Evolutionary conservation across 1,140 invertebrate species (phyloP), one percentile per base, ranked within the genome.

Genomic region (Sinella curviseta): DNA sequence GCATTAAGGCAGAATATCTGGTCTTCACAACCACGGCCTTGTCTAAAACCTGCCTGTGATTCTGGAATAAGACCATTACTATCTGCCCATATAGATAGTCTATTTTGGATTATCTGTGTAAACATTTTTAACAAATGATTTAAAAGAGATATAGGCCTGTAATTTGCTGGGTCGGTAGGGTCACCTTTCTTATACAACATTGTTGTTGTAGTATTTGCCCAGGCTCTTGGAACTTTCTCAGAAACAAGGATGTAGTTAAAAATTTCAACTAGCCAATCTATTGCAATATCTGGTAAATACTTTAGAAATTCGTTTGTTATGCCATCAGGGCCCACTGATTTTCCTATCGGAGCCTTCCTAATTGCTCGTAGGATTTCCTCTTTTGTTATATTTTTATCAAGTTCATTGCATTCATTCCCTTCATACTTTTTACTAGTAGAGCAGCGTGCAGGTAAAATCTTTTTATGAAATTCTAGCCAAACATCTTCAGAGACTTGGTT

Each of bases 151-250:
- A 80, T 80, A n/a, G 79, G 79, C 36, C 79, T 1, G 39, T 80
- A 80, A 48, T 80, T 80, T 24, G 12, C 17, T 34, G 79, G 76
- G n/a, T 65, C 24, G 16, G 8, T 31, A 20, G 26, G 26, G 33
- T 78, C 76, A 12, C 79, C 79, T 54, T 74, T 35, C 60, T 80
- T 80, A 17, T 74, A 74, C 3, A 80, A 20, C 20, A 80, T 74
- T 60, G 55, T 78, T 57, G 55, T 77, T 17, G 30, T 80, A 8
- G 76, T n/a, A n/a, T 55, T 28, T 2, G 24, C 48, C 74, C 74
- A 80, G 1, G 26, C 74, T 20, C 16, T 20, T 1, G 79, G 65
- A 12, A 65, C 24, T 33, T 65, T n/a, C 24, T 70, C 28, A 20
- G 20, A 24, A 4, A 1, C 2, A 17, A 79, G 20, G 1, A 74